Evolutionary conservation across 1,140 invertebrate species (phyloP), one percentile per base, ranked within the genome.

Genomic region (Medauroidea extradentata): DNA sequence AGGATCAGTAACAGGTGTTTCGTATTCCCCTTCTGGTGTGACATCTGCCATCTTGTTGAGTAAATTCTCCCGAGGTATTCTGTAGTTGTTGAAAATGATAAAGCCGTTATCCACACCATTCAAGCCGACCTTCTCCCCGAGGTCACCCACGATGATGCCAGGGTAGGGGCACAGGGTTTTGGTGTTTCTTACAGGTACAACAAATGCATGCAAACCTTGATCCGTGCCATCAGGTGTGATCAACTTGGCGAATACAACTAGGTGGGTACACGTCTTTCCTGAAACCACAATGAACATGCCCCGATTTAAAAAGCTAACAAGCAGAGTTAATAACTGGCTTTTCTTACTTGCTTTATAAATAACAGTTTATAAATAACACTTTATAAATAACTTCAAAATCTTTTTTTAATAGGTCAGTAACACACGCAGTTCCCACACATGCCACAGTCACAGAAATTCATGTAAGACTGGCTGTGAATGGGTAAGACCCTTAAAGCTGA

Each of bases 221-320:
- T 86, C 84, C 13, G 77, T 75, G 5, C 84, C 84, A 73, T 90
- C 87, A 0, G 83, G 79, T 3, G 90, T 90, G 67, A 88, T 85
- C 34, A 98, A 77, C 75, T 96, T 92, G 2, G 95, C 95, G 78
- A 93, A 97, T 4, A 95, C 80, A 50, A 95, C 72, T 1, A 88
- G 89, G 69, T 96, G 87, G 0, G 93, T 96, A 54, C 91, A 88
- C 24, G 85, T 87, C 82, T 96, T 87, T 57, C 89, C 88, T 83
- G 67, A 61, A 78, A 77, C 63, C 58, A 65, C 73, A 65, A n/a
- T n/a, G n/a, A n/a, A n/a, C n/a, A n/a, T n/a, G n/a, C n/a, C n/a
- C n/a, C n/a, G n/a, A n/a, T n/a, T n/a, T n/a, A n/a, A n/a, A n/a
- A n/a, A n/a, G n/a, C n/a, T n/a, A n/a, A n/a, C n/a, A n/a, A n/a